These are phyloP conservation scores for Merluccius polli DNA, from an alignment of 2,797 vertebrate genomes.

Conservation along the genomic window DNA sequence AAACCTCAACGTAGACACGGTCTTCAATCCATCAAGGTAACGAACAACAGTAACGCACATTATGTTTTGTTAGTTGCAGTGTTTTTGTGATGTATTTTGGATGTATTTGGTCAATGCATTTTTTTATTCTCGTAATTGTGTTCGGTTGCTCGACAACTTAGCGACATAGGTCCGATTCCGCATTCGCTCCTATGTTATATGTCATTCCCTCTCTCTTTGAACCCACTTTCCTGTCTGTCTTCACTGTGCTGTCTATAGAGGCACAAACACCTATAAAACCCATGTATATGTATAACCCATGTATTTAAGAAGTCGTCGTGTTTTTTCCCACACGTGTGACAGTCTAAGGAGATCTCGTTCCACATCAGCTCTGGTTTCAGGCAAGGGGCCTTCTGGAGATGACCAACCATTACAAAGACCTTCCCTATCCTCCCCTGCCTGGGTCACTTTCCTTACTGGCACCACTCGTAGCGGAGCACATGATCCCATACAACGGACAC, in stretches of 20 bases:
- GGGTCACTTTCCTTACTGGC: constrained; percentile 59
- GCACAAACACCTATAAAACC: background rate
- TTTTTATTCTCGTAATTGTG: background rate
- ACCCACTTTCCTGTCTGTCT: background rate
- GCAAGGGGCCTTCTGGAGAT: constrained; percentile 39
- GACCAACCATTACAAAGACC: constrained; percentile 51
- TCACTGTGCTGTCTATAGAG: background rate
- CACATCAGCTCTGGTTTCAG: constrained; percentile 60
- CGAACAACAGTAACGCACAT: background rate
- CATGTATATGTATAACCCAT: too few species aligned
- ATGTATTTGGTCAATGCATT: background rate
- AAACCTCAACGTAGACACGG: constrained; percentile 52
- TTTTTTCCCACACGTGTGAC: background rate
- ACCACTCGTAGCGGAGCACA: constrained; percentile 60
- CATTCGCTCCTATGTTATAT: too few species aligned
- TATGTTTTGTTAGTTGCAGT: background rate
- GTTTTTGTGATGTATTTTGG: background rate
- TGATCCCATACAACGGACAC: constrained; percentile 58
- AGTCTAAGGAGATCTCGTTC: constrained; percentile 68
- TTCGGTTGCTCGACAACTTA: too few species aligned
- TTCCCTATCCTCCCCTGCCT: constrained; percentile 56
- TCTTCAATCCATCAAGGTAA: constrained; percentile 36
- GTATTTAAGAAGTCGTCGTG: background rate
- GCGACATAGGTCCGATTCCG: too few species aligned
- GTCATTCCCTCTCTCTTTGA: background rate